Conservation (phyloP, 2,113 vertebrate species). For the Prunella himalayana region DNA sequence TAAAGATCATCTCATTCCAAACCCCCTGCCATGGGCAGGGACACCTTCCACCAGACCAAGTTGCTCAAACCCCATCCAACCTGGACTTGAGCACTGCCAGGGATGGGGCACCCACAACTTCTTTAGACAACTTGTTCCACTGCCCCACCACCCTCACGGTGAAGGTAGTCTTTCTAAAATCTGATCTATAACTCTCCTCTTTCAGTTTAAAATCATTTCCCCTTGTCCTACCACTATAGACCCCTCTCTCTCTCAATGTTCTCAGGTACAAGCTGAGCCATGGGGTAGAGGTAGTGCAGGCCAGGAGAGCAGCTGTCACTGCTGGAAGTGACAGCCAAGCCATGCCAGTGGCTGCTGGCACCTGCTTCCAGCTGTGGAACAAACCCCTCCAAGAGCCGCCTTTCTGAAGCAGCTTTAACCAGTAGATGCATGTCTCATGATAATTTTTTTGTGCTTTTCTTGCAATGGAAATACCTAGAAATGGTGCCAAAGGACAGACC, state of each 20-base stretch:
- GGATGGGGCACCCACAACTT: background rate
- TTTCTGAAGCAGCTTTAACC: background rate
- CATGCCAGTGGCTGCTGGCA: background rate
- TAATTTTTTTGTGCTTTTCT: background rate
- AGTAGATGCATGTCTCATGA: fast-evolving
- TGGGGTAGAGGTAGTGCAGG: fast-evolving
- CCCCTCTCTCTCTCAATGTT: no score
- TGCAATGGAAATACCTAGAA: background rate
- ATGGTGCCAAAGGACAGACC: background rate
- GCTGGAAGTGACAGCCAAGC: background rate
- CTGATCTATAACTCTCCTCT: background rate
- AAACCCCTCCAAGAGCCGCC: background rate
- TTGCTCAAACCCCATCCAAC: background rate
- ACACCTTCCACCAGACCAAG: background rate
- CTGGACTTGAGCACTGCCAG: background rate
- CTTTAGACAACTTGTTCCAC: background rate
- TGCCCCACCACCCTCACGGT: background rate
- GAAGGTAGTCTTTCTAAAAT: background rate
- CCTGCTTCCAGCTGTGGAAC: background rate
- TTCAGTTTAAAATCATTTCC: background rate
- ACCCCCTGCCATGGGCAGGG: background rate
- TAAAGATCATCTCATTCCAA: background rate
- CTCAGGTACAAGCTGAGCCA: fast-evolving
- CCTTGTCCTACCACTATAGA: background rate
- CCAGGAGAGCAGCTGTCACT: background rate